Percentiles rank a stretch among this genome's conserved stretches.
These are phyloP conservation scores for Epinotia nisella DNA, from an alignment of 2,888 invertebrate genomes.

Conservation along the genomic window DNA sequence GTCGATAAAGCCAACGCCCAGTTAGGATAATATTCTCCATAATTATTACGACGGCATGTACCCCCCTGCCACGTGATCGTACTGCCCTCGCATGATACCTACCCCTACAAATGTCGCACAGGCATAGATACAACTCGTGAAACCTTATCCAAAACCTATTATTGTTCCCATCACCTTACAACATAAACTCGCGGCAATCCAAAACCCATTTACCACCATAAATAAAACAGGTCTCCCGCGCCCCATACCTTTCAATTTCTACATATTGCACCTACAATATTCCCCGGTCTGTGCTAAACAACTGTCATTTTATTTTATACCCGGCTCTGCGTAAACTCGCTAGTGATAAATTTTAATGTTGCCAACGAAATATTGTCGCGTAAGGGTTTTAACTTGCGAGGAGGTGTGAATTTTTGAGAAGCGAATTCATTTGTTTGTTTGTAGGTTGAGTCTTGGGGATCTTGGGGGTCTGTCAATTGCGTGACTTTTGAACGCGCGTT, in stretches of 20 bases:
- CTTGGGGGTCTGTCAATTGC: not conserved
- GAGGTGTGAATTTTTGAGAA: conserved; percentile 42
- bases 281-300: conserved; percentile 82
- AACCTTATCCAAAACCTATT: conserved; percentile 35
- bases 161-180: conserved; percentile 46
- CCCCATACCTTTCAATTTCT: conserved; percentile 84
- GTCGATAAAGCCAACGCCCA: not conserved
- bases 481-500: not conserved
- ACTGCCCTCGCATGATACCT: not conserved
- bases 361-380: conserved; percentile 77
- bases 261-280: conserved; percentile 69
- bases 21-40: not conserved
- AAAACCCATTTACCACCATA: conserved; percentile 80
- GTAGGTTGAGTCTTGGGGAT: conserved; percentile 17
- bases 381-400: conserved; percentile 47
- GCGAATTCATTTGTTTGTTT: conserved; percentile 42
- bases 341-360: conserved; percentile 83
- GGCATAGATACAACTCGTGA: conserved; percentile 4
- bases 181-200: conserved; percentile 73
- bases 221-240: conserved; percentile 80
- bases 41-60: not conserved
- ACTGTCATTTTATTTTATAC: conserved; percentile 85
- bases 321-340: conserved; percentile 80
- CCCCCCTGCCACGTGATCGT: too few relatives aligned
- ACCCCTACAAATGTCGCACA: not conserved